phyloP scores from a whole-genome alignment of 2,888 invertebrate species.

The Eristalinus sepulchralis region DNA sequence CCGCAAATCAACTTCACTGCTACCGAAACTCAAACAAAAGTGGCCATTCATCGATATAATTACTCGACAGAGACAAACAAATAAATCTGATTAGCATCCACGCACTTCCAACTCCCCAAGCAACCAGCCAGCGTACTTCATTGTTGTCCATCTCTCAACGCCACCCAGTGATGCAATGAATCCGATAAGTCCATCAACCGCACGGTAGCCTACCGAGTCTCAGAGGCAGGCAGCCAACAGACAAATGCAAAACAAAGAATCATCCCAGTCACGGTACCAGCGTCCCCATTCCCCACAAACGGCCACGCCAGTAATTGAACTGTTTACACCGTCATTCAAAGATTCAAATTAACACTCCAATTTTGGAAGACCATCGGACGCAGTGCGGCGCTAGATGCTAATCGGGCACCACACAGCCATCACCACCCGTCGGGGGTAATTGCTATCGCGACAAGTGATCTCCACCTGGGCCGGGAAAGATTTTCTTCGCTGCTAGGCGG shows the following conservation, averaged over 20 bases:
- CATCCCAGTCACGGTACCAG: constrained; percentile 34
- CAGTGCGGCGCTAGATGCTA: constrained; percentile 16
- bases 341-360: constrained; percentile 30
- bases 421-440: constrained; percentile 5
- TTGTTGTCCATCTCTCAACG: not conserved
- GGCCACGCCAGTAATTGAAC: not conserved
- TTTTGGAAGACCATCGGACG: not conserved
- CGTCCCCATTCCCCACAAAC: constrained; percentile 12
- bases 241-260: constrained; percentile 28
- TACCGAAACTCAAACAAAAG: not conserved
- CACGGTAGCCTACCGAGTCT: constrained; percentile 6
- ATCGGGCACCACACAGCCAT: not conserved
- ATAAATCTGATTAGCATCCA: constrained; percentile 36
- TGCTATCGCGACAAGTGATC: constrained; percentile 26
- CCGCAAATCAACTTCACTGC: not conserved
- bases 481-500: not conserved
- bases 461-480: not conserved
- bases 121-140: not conserved
- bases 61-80: constrained; percentile 1
- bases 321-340: not conserved
- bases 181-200: constrained; percentile 10
- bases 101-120: not conserved
- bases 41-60: constrained; percentile 9
- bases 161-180: not conserved
- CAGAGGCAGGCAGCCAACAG: not conserved